A percentile compares a stretch with the other conserved stretches of the same genome.
phyloP scores from a whole-genome alignment of 2,888 invertebrate genomes.

The Spilarctia lutea region DNA sequence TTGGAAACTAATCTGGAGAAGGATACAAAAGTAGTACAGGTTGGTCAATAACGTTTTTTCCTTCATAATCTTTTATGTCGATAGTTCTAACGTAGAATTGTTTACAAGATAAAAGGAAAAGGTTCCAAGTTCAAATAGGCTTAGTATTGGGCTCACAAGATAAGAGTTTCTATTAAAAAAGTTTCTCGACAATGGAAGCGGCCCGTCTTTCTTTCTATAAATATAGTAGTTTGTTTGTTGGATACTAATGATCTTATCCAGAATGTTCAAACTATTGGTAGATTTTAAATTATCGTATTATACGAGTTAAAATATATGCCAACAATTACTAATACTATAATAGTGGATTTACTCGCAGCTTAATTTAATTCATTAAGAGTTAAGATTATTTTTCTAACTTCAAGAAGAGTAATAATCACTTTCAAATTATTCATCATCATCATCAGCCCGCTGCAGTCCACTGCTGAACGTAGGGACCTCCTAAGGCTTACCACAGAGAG shows the following conservation, averaged over 20 bases:
- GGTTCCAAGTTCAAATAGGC: conserved; percentile 66
- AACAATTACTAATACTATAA: background rate
- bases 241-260: conserved; percentile 10
- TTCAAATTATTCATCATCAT: too few relatives aligned
- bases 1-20: conserved; percentile 97
- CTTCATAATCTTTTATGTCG: conserved; percentile 70
- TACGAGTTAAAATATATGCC: too few relatives aligned
- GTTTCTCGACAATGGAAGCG: conserved; percentile 59
- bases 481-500: too few relatives aligned
- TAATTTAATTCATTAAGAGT: background rate
- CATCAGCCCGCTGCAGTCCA: too few relatives aligned
- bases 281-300: too few relatives aligned
- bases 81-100: conserved; percentile 63
- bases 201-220: conserved; percentile 35
- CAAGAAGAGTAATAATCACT: too few relatives aligned
- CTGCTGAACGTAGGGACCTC: too few relatives aligned
- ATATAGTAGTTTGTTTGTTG: conserved; percentile 34
- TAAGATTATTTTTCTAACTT: background rate
- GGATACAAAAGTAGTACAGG: conserved; percentile 97
- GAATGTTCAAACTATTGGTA: background rate
- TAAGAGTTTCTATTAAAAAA: conserved; percentile 77
- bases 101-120: conserved; percentile 67
- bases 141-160: conserved; percentile 63
- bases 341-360: background rate
- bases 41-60: conserved; percentile 79